Conservation (phyloP, 2,888 invertebrate species). For the Drosophila imparisetae region DNA sequence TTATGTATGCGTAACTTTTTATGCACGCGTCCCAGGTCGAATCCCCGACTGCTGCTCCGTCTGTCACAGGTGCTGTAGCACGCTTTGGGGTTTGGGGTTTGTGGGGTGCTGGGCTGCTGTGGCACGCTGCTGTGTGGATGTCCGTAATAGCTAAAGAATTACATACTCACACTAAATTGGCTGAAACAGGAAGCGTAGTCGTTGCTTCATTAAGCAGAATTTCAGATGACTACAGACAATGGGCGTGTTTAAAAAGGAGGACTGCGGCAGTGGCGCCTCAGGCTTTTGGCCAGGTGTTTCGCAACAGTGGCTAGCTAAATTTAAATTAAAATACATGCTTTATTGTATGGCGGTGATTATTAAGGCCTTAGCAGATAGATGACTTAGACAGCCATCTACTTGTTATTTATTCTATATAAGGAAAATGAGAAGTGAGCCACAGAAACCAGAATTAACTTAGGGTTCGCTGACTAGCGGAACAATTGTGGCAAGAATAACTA, state of each 20-base stretch:
- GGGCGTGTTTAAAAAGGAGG: slow-evolving; percentile 29
- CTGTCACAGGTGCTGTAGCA: slow-evolving; percentile 65
- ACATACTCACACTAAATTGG: slow-evolving; percentile 84
- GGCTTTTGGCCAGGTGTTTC: slow-evolving; percentile 11
- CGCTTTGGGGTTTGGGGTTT: background rate
- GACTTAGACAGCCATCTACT: background rate
- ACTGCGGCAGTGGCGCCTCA: background rate
- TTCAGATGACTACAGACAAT: slow-evolving; percentile 69
- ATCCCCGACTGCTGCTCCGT: slow-evolving; percentile 29
- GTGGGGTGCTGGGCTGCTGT: slow-evolving; percentile 1
- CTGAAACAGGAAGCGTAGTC: slow-evolving; percentile 82
- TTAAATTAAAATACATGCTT: slow-evolving; percentile 18
- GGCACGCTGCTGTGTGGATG: slow-evolving; percentile 42
- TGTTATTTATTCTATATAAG: background rate
- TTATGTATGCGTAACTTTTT: slow-evolving; percentile 75
- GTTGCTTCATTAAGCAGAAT: slow-evolving; percentile 82
- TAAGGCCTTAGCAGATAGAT: background rate
- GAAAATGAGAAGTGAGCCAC: background rate
- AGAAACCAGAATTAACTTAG: background rate
- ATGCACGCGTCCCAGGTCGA: slow-evolving; percentile 58
- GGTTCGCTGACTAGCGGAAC: background rate
- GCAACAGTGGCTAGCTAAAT: slow-evolving; percentile 15
- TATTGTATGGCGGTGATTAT: slow-evolving; percentile 1
- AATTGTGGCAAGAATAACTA: background rate
- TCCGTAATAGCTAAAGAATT: slow-evolving; percentile 83